Evolutionary conservation across 2,113 vertebrate species (phyloP), one percentile per base, ranked within the genome.

Genomic region (Morphnarchus princeps): DNA sequence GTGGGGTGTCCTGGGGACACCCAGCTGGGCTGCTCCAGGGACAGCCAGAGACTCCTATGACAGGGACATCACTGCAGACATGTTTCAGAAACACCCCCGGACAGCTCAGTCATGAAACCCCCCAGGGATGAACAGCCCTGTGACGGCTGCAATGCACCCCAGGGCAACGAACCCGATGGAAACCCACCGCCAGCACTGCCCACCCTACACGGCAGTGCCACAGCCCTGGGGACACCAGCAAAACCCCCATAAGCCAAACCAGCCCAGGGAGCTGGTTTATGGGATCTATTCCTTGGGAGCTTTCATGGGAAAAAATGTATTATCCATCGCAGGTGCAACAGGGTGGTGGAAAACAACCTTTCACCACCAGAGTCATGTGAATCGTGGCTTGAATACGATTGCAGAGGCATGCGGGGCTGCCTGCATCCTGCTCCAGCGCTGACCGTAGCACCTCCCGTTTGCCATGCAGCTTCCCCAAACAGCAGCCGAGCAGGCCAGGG

Each of bases 91-190:
- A 52, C 36, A 29, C 16, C 10, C 34, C 32, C 1, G 2, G 16
- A 32, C 21, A 45, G 2, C 2, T 47, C 52, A 80, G 52, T 13
- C 11, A 3, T 47, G 69, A 87, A 52, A n/a, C 3, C 20, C 26
- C 26, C 22, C 38, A 13, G 31, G 59, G 47, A 76, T 0, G 0
- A 85, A 63, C 32, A 78, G 45, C 26, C 32, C 67, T 29, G 34
- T 2, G 4, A 40, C 0, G 28, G 18, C 32, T 63, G 42, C 2
- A 1, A 42, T 28, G 40, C 34, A 59, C 25, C 32, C 13, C 1
- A 2, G 19, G 9, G 21, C 5, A 16, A 34, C 2, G 4, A 34
- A 45, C 52, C 38, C 0, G 0, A 26, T 7, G 22, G 59, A 49
- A 87, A 71, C 7, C 22, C 55, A n/a, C 36, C 4, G 5, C 31